phyloP scores from a whole-genome alignment of 1,140 invertebrate genomes.

The Caerostris darwini region DNA sequence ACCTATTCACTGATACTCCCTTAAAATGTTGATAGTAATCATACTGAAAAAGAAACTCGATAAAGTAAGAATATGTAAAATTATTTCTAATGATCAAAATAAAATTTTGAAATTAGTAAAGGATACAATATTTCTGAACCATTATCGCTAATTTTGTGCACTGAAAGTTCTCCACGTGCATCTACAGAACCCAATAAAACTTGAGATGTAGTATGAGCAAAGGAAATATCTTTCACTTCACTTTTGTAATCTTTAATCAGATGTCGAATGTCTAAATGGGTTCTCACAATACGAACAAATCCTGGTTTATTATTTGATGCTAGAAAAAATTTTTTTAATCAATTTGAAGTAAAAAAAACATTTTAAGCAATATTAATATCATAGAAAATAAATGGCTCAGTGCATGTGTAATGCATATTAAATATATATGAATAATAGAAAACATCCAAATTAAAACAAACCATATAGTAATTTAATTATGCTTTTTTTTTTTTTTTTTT shows the following conservation, averaged over 20 bases:
- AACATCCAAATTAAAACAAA: no score
- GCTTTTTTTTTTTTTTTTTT: no score
- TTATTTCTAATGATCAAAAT: no score
- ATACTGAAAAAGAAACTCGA: no score
- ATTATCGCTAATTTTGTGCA: slow-evolving; percentile 88
- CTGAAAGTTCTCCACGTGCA: slow-evolving; percentile 89
- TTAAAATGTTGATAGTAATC: no score
- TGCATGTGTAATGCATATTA: no score
- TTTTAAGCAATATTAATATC: not conserved
- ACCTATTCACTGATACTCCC: no score
- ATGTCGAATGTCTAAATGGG: slow-evolving; percentile 7
- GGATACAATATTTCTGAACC: slow-evolving; percentile 82
- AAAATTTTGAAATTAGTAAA: slow-evolving; percentile 77
- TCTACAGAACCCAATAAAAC: slow-evolving; percentile 93
- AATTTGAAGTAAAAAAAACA: not conserved
- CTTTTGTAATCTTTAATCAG: slow-evolving; percentile 89
- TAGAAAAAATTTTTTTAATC: not conserved
- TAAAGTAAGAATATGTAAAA: no score
- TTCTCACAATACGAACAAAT: slow-evolving; percentile 29
- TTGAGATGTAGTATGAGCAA: slow-evolving; percentile 90
- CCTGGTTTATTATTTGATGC: slow-evolving; percentile 49
- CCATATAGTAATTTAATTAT: no score
- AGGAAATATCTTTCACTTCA: slow-evolving; percentile 92
- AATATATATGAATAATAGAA: no score
- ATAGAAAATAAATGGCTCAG: no score